A percentile compares a stretch with the other conserved stretches of the same genome.
These are phyloP conservation scores for Monopterus albus DNA, from an alignment of 2,113 vertebrate genomes.

Conservation along the genomic window DNA sequence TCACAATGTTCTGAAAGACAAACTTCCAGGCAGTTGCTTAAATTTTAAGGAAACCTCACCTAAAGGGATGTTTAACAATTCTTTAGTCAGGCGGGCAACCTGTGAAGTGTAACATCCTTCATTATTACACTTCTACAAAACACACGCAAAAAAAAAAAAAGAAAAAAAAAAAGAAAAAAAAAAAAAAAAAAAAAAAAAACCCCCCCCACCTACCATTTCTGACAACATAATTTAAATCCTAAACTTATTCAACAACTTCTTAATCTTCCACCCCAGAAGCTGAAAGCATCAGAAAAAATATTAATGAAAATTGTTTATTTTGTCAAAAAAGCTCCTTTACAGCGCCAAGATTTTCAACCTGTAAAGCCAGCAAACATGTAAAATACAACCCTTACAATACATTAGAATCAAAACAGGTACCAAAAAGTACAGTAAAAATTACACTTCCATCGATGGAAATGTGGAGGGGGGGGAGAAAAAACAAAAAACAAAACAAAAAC, in stretches of 20 bases:
- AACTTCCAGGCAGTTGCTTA: not conserved
- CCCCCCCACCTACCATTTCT: too few species aligned
- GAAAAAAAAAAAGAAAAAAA: too few species aligned
- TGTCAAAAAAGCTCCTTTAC: slow-evolving; percentile 81
- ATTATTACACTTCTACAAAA: too few species aligned
- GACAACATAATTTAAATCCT: slow-evolving; percentile 4
- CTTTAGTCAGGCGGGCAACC: not conserved
- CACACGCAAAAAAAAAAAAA: too few species aligned
- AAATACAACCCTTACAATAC: slow-evolving; percentile 84
- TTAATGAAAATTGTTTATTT: slow-evolving; percentile 77
- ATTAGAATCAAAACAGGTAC: slow-evolving; percentile 87
- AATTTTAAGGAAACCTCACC: not conserved
- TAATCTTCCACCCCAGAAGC: slow-evolving; percentile 23
- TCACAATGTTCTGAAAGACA: not conserved
- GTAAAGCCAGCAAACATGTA: slow-evolving; percentile 81
- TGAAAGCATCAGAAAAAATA: slow-evolving; percentile 57
- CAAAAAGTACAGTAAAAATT: slow-evolving; percentile 99
- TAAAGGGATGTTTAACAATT: not conserved
- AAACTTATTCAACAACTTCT: not conserved
- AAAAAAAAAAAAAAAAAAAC: too few species aligned
- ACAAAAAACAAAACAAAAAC: slow-evolving; percentile 64
- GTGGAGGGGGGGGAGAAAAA: slow-evolving; percentile 81
- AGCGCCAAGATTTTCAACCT: slow-evolving; percentile 71
- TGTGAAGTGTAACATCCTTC: not conserved
- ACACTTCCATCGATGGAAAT: slow-evolving; percentile 99